Base-by-base conservation (phyloP, 2,797 vertebrate genomes). In the Phoebastria nigripes region DNA sequence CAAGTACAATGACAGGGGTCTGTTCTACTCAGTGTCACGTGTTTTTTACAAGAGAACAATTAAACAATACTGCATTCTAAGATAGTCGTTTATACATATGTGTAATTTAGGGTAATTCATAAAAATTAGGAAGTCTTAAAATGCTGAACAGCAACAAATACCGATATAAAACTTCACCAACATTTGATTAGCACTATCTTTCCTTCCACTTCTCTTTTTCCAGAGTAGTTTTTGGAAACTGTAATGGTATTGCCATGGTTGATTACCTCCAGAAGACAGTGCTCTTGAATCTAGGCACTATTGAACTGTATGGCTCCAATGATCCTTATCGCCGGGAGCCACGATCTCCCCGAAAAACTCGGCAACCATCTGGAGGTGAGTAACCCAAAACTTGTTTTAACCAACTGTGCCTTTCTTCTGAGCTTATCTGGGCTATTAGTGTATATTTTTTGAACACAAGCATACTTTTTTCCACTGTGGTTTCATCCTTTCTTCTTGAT, bases 221-320 rank as follows among this genome's bases (percentile, higher is more conserved):
- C 97, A 99, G 99, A 94, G 99, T 99, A 98, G 99, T 99, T 97
- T 99, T 99, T 98, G 99, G 99, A 95, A 99, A 99, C 97, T 99
- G 98, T 89, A 99, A 99, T 62, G 99, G 99, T 94, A 98, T 99
- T 96, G 99, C 99, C 3, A 98, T 99, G 96, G 99, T 99, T 94
- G 99, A 99, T 98, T 99, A 99, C 96, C 97, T 99, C 89, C 99
- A 99, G 98, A 99, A 99, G 98, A 98, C 99, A 8, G 98, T 99
- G 20, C 98, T 99, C 18, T 98, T 99, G 87, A 99, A 99, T 97
- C 97, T 99, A 94, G 98, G 99, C 91, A 99, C 99, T 37, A 97
- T 99, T 82, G 99, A 99, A 93, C 97, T 99, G 56, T 99, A 99
- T 42, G 99, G 99, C 94, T 99, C 99, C 89, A 99, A 98, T 46